phyloP scores from a whole-genome alignment of 2,113 vertebrate genomes.

The Amphiprion percula region DNA sequence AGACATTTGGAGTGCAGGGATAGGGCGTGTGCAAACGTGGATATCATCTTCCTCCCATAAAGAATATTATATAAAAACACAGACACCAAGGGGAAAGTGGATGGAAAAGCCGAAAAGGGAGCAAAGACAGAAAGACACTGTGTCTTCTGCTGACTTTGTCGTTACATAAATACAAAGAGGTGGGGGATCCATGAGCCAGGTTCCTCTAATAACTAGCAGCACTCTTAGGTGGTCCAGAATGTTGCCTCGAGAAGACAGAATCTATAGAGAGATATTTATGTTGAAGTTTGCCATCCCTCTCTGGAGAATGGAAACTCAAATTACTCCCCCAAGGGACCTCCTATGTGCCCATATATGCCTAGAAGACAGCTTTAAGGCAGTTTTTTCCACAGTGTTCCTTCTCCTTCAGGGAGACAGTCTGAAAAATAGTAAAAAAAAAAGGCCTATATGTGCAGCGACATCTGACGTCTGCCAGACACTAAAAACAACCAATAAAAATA shows the following conservation, averaged over 20 bases:
- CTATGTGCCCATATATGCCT: conserved; percentile 45
- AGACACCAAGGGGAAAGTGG: conserved; percentile 16
- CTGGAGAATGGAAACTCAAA: conserved; percentile 54
- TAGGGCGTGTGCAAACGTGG: conserved; percentile 37
- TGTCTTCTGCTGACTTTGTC: conserved; percentile 32
- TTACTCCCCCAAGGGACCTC: conserved; percentile 42
- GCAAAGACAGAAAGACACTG: background rate
- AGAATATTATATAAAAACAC: conserved; percentile 37
- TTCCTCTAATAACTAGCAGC: conserved; percentile 44
- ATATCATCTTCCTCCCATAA: conserved; percentile 32
- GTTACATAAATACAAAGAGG: conserved; percentile 11
- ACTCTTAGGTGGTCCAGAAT: conserved; percentile 36
- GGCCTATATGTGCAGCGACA: conserved; percentile 26
- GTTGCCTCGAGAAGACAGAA: conserved; percentile 22
- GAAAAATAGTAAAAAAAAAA: conserved; percentile 47
- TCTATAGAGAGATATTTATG: conserved; percentile 39
- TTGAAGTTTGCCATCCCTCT: conserved; percentile 42
- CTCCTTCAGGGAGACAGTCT: conserved; percentile 26
- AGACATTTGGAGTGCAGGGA: conserved; percentile 52
- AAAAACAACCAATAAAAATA: no score
- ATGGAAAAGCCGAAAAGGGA: background rate
- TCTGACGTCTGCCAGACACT: conserved; percentile 32
- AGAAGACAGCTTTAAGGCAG: conserved; percentile 25
- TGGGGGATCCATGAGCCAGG: conserved; percentile 9
- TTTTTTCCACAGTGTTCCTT: conserved; percentile 28